phyloP scores from a whole-genome alignment of 2,113 vertebrate genomes.

The Eurystomus gularis region DNA sequence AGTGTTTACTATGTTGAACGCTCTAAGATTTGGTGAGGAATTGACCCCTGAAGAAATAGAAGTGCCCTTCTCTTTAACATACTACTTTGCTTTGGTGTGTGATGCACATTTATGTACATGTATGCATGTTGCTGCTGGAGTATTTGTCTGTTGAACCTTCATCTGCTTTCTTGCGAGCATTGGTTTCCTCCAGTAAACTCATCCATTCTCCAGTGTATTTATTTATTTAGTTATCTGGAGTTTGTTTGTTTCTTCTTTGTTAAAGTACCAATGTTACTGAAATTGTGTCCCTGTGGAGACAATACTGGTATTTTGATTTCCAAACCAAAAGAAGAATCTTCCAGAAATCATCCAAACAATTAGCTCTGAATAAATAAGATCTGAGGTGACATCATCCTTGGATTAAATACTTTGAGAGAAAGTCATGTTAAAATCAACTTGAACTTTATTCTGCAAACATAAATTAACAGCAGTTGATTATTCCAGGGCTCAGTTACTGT shows the following conservation, averaged over 20 bases:
- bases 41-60: not conserved
- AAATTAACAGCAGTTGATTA: slow-evolving; percentile 8
- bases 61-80: not conserved
- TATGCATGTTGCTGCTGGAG: not conserved
- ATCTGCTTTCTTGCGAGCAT: not conserved
- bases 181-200: not conserved
- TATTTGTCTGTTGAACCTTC: not conserved
- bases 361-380: slow-evolving; percentile 26
- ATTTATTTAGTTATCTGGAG: not conserved
- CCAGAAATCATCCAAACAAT: slow-evolving; percentile 25
- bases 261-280: not conserved
- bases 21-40: not conserved
- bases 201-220: not conserved
- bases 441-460: slow-evolving; percentile 22
- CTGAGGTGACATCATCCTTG: not conserved
- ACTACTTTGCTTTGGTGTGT: not conserved
- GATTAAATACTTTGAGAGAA: slow-evolving; percentile 28
- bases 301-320: slow-evolving; percentile 26
- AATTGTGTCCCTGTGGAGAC: not conserved
- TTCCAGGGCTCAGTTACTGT: not conserved
- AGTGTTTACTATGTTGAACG: not conserved
- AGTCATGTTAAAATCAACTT: slow-evolving; percentile 12
- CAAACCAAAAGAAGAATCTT: slow-evolving; percentile 14
- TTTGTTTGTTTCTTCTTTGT: not conserved
- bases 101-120: not conserved